Base-by-base conservation (phyloP, 2,113 vertebrate genomes). In the Colossoma macropomum region DNA sequence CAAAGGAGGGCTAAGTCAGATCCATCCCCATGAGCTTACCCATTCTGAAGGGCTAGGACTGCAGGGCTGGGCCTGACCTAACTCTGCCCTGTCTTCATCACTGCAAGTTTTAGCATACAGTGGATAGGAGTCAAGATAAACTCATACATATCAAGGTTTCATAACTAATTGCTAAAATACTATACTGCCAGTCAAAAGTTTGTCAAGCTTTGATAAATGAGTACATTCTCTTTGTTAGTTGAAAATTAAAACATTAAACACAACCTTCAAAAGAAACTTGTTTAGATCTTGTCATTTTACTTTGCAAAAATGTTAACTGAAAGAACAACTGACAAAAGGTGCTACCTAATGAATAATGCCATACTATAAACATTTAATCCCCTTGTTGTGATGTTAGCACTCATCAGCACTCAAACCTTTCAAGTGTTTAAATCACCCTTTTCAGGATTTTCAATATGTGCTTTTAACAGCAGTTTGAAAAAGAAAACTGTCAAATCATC, bases 1-100 rank as follows among this genome's bases (percentile, higher is more conserved):
- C 27, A 56, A 52, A 56, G 60, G 65, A 68, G 75, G 68, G 68
- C 68, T 70, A 78, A 82, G 38, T 28, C 17, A 69, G 11, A 60
- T 17, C 38, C 72, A 68, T 28, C 15, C 11, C 80, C 52, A 54
- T n/a, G 32, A 48, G 15, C 5, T 27, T 79, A 0, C 19, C n/a
- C 30, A 56, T 3, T 79, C 65, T 41, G 50, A 38, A 56, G 1
- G 60, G 75, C 75, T 25, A 34, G 15, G 23, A 1, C 66, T 25
- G 28, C 21, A 70, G 34, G 28, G 32, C 34, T 45, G 68, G 68
- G 68, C 68, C 7, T 68, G 28, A 32, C 6, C n/a, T 62, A 12
- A 21, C 17, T 0, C 9, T 69, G 66, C 30, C 65, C 28, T 68
- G 65, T 17, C 19, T 34, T 30, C 3, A 4, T 65, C 4, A 21